These are phyloP conservation scores for Leptobrachium leishanense DNA, from an alignment of 2,113 vertebrate genomes.

Conservation along the genomic window DNA sequence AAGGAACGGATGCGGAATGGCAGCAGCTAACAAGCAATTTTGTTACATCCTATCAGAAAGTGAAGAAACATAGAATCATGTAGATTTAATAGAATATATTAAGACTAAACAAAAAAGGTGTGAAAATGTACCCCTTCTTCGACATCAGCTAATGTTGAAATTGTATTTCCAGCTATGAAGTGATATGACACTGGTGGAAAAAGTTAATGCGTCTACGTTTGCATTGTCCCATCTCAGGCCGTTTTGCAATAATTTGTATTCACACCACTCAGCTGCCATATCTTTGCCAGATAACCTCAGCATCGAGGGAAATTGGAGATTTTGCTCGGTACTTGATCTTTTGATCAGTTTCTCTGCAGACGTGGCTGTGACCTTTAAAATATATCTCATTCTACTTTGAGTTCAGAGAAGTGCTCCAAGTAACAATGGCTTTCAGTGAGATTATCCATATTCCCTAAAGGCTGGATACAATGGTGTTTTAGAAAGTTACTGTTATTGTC, in stretches of 20 bases:
- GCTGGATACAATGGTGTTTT: background rate
- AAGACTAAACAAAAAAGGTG: too few relatives aligned
- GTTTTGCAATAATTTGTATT: constrained; percentile 35
- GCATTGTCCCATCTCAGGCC: constrained; percentile 2
- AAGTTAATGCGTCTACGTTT: background rate
- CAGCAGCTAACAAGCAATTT: too few relatives aligned
- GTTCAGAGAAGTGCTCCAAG: constrained; percentile 41
- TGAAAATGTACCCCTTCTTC: too few relatives aligned
- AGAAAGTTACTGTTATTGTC: too few relatives aligned
- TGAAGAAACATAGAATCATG: too few relatives aligned
- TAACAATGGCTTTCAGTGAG: constrained; percentile 39
- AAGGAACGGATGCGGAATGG: too few relatives aligned
- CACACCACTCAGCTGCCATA: constrained; percentile 20
- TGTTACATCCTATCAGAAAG: too few relatives aligned
- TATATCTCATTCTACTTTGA: constrained; percentile 36
- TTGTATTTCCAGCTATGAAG: too few relatives aligned
- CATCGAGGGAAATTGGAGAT: constrained; percentile 49
- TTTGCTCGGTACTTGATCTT: constrained; percentile 47
- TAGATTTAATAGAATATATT: too few relatives aligned
- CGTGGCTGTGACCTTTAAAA: constrained; percentile 48
- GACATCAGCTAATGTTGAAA: too few relatives aligned
- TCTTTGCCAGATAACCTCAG: constrained; percentile 41
- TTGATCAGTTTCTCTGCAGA: constrained; percentile 45
- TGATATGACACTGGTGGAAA: background rate
- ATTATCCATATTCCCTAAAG: constrained; percentile 20